These are phyloP conservation scores for Drosophila rhopaloa DNA, from an alignment of 1,140 invertebrate genomes.

Conservation along the genomic window DNA sequence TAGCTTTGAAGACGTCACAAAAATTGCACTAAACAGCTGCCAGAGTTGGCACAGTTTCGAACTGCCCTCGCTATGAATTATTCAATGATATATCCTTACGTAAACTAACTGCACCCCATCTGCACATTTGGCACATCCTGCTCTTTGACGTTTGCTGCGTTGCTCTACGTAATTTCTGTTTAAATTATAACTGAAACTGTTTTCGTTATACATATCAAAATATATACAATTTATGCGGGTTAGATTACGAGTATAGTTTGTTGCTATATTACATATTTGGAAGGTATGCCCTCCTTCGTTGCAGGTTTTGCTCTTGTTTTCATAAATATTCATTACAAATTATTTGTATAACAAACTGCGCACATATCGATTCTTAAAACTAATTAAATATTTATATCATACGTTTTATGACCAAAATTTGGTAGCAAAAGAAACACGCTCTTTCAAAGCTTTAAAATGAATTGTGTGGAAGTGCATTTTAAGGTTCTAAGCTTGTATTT, in stretches of 20 bases:
- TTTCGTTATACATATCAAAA: slow-evolving; percentile 35
- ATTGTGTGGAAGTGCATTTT: slow-evolving; percentile 24
- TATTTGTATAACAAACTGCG: slow-evolving; percentile 76
- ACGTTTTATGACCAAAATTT: slow-evolving; percentile 70
- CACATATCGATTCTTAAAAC: slow-evolving; percentile 63
- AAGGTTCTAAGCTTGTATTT: slow-evolving; percentile 29
- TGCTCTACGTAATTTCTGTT: slow-evolving; percentile 31
- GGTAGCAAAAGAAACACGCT: slow-evolving; percentile 57
- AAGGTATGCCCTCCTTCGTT: slow-evolving; percentile 22
- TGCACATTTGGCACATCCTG: slow-evolving; percentile 52
- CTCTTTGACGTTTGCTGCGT: slow-evolving; percentile 58
- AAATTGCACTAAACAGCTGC: slow-evolving; percentile 55
- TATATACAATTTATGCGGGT: slow-evolving; percentile 53
- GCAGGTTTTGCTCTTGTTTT: slow-evolving; percentile 32
- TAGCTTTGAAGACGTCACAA: slow-evolving; percentile 6
- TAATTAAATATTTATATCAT: slow-evolving; percentile 79
- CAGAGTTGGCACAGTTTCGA: slow-evolving; percentile 65
- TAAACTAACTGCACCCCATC: slow-evolving; percentile 37
- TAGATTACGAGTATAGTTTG: slow-evolving; percentile 43
- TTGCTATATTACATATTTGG: slow-evolving; percentile 64
- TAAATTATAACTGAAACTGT: slow-evolving; percentile 40
- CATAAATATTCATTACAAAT: slow-evolving; percentile 81
- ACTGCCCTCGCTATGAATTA: slow-evolving; percentile 59
- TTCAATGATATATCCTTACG: slow-evolving; percentile 49
- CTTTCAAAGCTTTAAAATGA: slow-evolving; percentile 5